Evolutionary conservation across 2,113 vertebrate genomes (phyloP), one percentile per base, ranked within the genome.

Genomic region (Catharus fuscescens): DNA sequence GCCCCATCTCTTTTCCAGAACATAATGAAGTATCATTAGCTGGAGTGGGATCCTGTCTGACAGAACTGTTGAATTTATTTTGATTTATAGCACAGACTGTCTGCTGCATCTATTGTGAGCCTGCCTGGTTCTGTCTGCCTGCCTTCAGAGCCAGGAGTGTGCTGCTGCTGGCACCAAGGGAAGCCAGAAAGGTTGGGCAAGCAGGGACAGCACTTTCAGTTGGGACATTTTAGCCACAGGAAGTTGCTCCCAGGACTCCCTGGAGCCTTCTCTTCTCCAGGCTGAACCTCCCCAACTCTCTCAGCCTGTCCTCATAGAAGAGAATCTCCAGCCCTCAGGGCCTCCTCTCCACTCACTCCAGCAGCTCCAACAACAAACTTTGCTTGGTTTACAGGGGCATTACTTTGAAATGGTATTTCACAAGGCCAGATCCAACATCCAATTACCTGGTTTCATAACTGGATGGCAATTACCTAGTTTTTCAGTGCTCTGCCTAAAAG

Each of bases 151-250:
- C 5, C 32, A 10, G 57, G 14, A 19, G 0, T 2, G 36, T 4
- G 20, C 65, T 60, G 80, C 36, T 2, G 14, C 54, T 70, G 38
- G 61, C 57, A 45, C 18, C 1, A 0, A 56, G 36, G 36, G 32
- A 15, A 45, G n/a, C 45, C 73, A 14, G 19, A 23, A n/a, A 61
- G 24, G 4, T 10, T 26, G 70, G 69, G 32, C 29, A 74, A 76
- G 54, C 61, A 82, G n/a, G n/a, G 64, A 45, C 54, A 61, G 47
- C 72, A 13, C 45, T 53, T 38, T 14, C 14, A 28, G 4, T 23
- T 69, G 45, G 0, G 0, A 77, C 45, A 28, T 14, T 26, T 40
- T 0, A 54, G 61, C n/a, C 45, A n/a, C n/a, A 14, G 19, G 5
- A 60, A 67, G 38, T 61, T n/a, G 28, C 19, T n/a, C 61, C 9